Percentiles rank a stretch among this genome's conserved stretches.
These are phyloP conservation scores for Ptychoptera albimana DNA, from an alignment of 2,888 invertebrate genomes.

Conservation along the genomic window DNA sequence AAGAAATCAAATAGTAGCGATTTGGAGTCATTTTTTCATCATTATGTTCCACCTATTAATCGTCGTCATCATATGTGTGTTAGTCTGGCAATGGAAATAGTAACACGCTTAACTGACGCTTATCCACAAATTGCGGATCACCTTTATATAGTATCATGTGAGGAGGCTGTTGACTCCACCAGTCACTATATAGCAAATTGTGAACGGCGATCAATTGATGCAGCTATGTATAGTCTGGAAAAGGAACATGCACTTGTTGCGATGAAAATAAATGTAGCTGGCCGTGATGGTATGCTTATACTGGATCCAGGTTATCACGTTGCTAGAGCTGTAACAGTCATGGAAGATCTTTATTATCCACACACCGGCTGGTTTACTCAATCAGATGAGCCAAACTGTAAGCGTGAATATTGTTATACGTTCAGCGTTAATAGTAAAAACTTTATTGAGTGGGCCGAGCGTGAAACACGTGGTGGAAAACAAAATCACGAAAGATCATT, in stretches of 20 bases:
- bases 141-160: conserved; percentile 68
- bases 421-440: conserved; percentile 49
- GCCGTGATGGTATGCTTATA: conserved; percentile 59
- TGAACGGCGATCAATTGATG: conserved; percentile 34
- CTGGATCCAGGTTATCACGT: conserved; percentile 88
- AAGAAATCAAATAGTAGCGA: conserved; percentile 39
- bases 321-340: conserved; percentile 68
- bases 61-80: conserved; percentile 75
- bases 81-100: conserved; percentile 67
- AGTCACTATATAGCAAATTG: conserved; percentile 39
- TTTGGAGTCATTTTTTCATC: conserved; percentile 55
- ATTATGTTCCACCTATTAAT: conserved; percentile 63
- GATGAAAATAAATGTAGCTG: conserved; percentile 53
- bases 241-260: conserved; percentile 81
- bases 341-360: conserved; percentile 70
- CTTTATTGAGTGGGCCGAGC: conserved; percentile 76
- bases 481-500: conserved; percentile 52
- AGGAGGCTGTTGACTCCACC: conserved; percentile 57
- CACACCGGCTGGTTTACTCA: conserved; percentile 85
- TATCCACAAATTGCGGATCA: conserved; percentile 50
- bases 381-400: conserved; percentile 55
- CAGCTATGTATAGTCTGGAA: conserved; percentile 38
- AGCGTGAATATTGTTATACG: conserved; percentile 72
- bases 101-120: conserved; percentile 47
- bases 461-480: conserved; percentile 49